These are phyloP conservation scores for Tubiluchus corallicola DNA, from an alignment of 2,888 invertebrate genomes.

Conservation along the genomic window DNA sequence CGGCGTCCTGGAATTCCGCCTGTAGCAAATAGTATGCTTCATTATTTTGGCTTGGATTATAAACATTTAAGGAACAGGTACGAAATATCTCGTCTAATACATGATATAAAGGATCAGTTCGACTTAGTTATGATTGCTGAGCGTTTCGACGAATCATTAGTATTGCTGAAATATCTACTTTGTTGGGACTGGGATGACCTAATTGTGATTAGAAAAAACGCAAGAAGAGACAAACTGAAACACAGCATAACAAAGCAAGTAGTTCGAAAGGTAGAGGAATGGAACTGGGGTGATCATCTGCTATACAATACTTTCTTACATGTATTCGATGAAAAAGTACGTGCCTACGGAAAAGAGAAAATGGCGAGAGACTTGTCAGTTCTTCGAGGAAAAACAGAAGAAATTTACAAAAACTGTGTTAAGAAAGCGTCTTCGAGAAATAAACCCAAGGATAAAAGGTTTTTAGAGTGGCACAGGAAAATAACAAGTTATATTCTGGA, in stretches of 20 bases:
- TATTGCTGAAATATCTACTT: background rate
- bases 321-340: background rate
- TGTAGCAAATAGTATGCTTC: conserved; percentile 4
- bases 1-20: background rate
- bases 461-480: too few relatives aligned
- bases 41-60: conserved; percentile 5
- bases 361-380: background rate
- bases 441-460: background rate
- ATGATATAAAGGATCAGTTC: background rate
- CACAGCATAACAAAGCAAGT: background rate
- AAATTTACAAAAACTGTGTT: too few relatives aligned
- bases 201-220: background rate
- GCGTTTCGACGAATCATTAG: background rate
- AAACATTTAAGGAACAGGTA: background rate
- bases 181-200: background rate
- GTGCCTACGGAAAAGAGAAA: background rate
- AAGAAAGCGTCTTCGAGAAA: background rate
- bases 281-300: background rate
- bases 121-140: background rate
- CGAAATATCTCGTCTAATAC: background rate
- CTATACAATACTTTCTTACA: background rate
- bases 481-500: too few relatives aligned
- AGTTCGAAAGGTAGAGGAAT: background rate
- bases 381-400: background rate
- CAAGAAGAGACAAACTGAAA: background rate